phyloP scores from a whole-genome alignment of 1,140 invertebrate genomes.

The Chironomus tepperi region DNA sequence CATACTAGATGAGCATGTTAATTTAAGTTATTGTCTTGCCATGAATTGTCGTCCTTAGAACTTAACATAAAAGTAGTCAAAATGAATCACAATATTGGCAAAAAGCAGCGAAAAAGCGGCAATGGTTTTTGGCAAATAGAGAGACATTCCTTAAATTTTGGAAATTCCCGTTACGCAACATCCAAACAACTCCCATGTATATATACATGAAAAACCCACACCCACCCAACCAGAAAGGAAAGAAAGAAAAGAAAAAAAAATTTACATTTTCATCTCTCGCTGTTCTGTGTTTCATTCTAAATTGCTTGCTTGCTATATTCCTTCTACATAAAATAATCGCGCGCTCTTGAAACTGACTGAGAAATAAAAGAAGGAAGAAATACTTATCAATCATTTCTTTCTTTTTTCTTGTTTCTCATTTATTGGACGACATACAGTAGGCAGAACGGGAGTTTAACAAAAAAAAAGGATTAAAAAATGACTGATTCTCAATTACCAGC shows the following conservation, averaged over 20 bases:
- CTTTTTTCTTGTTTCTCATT: not conserved
- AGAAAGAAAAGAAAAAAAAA: not conserved
- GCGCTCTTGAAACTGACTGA: not conserved
- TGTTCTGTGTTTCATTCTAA: slow-evolving; percentile 7
- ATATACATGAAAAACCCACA: not conserved
- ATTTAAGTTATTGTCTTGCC: too few species aligned
- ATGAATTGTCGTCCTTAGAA: too few species aligned
- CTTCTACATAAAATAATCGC: not conserved
- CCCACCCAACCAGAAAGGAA: not conserved
- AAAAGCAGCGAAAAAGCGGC: too few species aligned
- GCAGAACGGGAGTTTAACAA: not conserved
- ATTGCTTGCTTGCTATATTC: slow-evolving; percentile 4
- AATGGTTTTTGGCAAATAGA: too few species aligned
- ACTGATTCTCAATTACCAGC: slow-evolving; percentile 20
- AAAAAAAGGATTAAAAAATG: slow-evolving; percentile 20
- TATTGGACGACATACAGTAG: not conserved
- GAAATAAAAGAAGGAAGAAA: slow-evolving; percentile 2
- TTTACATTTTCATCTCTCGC: slow-evolving; percentile 11
- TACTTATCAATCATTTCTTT: slow-evolving; percentile 5
- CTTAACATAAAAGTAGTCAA: too few species aligned
- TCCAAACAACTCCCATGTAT: too few species aligned
- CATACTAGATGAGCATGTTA: too few species aligned
- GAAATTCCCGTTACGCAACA: too few species aligned
- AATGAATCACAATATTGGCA: too few species aligned
- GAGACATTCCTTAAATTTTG: too few species aligned